Evolutionary conservation across 2,797 vertebrate genomes (phyloP), one percentile per base, ranked within the genome.

Genomic region (Emydoidea blandingii): DNA sequence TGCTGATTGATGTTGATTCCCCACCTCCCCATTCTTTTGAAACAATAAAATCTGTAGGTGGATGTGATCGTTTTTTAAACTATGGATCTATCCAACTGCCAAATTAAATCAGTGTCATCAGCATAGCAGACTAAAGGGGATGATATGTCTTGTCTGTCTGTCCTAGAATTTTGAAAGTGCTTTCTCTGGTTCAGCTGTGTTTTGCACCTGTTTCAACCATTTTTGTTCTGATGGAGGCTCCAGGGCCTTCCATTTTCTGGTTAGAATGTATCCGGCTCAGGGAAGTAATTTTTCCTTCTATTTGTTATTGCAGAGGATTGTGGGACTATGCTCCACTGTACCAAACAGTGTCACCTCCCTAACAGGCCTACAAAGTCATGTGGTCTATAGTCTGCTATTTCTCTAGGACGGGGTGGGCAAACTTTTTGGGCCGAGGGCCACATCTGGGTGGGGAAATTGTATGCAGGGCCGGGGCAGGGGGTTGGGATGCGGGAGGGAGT

Each of bases 161-260:
- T 72, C 85, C 79, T 93, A 80, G 91, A 87, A 10, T 15, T 92
- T 91, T 85, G 37, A 10, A 44, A 1, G 85, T 81, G 7, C n/a
- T 92, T 92, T 83, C 52, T 94, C 25, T 90, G 49, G 89, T 95
- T 81, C 72, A 91, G 81, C 49, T 57, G 59, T 52, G 18, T 52
- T 50, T n/a, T 62, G 50, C 29, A 50, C 18, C 16, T 52, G 34
- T 79, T 50, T 62, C 49, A 86, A 50, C 49, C 27, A 44, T 80
- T 41, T 80, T 87, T 87, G 29, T 87, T 80, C 76, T 4, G 72
- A 34, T 79, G 56, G 29, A 31, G 47, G 27, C 12, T 44, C 41
- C 41, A 25, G 14, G 37, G 41, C 41, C 49, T 27, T 15, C 21
- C 31, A 80, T 41, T 52, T 87, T 62, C 49, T 87, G 56, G 16